Base-by-base conservation (phyloP, 2,113 vertebrate genomes). In the Diphyllodes magnificus region DNA sequence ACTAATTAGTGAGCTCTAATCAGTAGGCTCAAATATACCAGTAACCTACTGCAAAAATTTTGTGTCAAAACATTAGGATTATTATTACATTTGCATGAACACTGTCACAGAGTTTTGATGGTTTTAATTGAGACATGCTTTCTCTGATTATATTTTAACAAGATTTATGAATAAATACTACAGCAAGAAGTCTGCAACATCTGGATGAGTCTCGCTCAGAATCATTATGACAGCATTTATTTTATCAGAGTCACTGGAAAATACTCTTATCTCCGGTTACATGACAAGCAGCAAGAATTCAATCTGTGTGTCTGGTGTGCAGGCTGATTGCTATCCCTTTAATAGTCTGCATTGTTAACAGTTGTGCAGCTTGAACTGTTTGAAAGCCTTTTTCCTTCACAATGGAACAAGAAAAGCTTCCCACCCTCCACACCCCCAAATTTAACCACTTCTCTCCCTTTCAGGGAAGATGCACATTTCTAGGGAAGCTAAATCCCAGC, bases 151-250 rank as follows among this genome's bases (percentile, higher is more conserved):
- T 79, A 76, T 79, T 91, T 92, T 95, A 95, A 91, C 70, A 85
- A 93, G 95, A 93, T 93, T 91, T 89, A 96, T 79, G 84, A 82
- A 85, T 90, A 94, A 95, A 94, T 91, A 94, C 57, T 69, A 71
- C 78, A 93, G 82, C 53, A 86, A 84, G 78, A 82, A 71, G 73
- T 13, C 84, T 95, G 53, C 47, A 95, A 78, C 84, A 89, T 91
- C 90, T 96, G 93, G 81, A 71, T 71, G 57, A 93, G 73, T 65
- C 81, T 91, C 0, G 0, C 72, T 91, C 57, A 60, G 73, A 90
- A 84, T 84, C 65, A 66, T 94, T 91, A 96, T 71, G 65, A 75
- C 73, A 84, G 81, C 73, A 85, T 71, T 94, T 93, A 87, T 81
- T 94, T 89, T 86, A 94, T 68, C 82, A 64, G 60, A 89, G 56